Evolutionary conservation across 2,797 vertebrate genomes (phyloP).

Genomic region (Gymnodraco acuticeps): DNA sequence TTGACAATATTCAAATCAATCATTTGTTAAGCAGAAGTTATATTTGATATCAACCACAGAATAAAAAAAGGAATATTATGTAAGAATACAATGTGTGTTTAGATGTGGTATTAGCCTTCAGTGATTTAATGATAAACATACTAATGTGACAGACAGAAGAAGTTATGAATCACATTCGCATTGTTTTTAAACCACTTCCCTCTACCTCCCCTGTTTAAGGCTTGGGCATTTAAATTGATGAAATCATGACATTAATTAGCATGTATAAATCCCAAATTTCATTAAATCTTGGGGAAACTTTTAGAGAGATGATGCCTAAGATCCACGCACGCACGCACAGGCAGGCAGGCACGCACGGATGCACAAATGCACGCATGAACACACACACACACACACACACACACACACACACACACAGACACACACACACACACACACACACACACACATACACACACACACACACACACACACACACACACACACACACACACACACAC

Average conservation of each 20-base stretch:
- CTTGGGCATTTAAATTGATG: background rate
- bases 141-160: background rate
- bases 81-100: background rate
- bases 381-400: background rate
- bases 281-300: conserved; percentile 2
- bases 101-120: background rate
- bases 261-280: background rate
- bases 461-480: no score
- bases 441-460: background rate
- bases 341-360: no score
- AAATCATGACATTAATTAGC: background rate
- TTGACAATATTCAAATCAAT: no score
- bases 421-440: no score
- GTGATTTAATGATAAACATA: background rate
- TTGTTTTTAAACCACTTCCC: background rate
- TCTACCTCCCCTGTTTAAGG: background rate
- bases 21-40: no score
- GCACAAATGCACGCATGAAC: background rate
- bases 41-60: background rate
- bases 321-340: background rate
- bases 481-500: background rate
- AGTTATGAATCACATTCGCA: background rate
- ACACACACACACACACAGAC: background rate
- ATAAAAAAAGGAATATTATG: background rate
- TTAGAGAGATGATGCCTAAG: background rate